Percentiles rank a stretch among this genome's conserved stretches.
Evolutionary conservation across 2,113 vertebrate species (phyloP).

Genomic region (Podarcis cretensis): DNA sequence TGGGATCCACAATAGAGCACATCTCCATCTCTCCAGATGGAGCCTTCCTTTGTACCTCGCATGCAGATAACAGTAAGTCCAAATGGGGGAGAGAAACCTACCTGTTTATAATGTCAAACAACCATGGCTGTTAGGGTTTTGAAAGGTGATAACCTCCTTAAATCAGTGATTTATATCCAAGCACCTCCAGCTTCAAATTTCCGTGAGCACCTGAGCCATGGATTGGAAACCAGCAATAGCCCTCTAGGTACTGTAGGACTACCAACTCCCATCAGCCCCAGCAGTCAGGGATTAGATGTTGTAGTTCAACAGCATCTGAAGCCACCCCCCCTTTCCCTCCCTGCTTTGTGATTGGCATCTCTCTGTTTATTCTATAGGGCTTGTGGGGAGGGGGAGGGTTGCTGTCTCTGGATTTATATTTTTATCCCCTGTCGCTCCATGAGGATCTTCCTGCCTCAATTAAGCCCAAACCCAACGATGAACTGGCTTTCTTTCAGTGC

Average conservation of each 20-base stretch:
- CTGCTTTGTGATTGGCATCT: neutral
- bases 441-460: neutral
- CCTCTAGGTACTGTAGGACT: too few species aligned
- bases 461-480: neutral
- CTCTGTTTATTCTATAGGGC: neutral
- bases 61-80: slow-evolving; percentile 93
- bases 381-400: too few species aligned
- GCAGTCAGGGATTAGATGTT: neutral
- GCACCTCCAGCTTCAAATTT: neutral
- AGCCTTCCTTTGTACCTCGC: slow-evolving; percentile 84
- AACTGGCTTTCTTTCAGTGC: neutral
- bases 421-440: neutral
- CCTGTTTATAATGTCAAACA: neutral
- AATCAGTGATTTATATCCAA: neutral
- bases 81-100: neutral
- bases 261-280: neutral
- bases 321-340: neutral
- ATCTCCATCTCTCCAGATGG: slow-evolving; percentile 87
- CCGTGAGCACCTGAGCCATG: neutral
- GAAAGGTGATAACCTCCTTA: neutral
- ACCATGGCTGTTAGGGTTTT: neutral
- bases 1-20: slow-evolving; percentile 88
- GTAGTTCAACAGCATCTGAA: neutral
- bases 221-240: too few species aligned
- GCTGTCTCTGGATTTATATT: neutral